Percentiles rank a stretch among this genome's conserved stretches.
These are phyloP conservation scores for Drosophila algonquin DNA, from an alignment of 2,888 invertebrate genomes.

Conservation along the genomic window DNA sequence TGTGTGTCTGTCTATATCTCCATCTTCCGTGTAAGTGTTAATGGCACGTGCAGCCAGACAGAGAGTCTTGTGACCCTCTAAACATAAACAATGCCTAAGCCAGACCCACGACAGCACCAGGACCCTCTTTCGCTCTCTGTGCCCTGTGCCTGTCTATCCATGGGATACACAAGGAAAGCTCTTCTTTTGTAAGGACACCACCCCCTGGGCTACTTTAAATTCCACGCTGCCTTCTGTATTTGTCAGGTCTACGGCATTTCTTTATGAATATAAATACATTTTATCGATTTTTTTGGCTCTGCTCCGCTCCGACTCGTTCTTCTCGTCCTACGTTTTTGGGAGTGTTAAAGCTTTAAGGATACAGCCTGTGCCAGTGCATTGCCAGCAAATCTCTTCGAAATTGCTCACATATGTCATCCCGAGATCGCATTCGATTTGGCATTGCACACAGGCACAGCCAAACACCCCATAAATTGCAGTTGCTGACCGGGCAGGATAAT, in stretches of 20 bases:
- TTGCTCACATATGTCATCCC: constrained; percentile 79
- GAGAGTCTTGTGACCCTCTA: constrained; percentile 20
- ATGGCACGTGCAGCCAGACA: constrained; percentile 75
- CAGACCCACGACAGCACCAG: constrained; percentile 15
- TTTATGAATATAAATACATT: constrained; percentile 76
- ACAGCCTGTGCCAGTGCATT: constrained; percentile 64
- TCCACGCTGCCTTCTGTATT: constrained; percentile 60
- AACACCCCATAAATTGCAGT: constrained; percentile 63
- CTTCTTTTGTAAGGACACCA: constrained; percentile 31
- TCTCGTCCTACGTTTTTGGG: constrained; percentile 28
- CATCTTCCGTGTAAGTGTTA: constrained; percentile 70
- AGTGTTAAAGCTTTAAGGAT: constrained; percentile 48
- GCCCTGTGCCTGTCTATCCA: constrained; percentile 8
- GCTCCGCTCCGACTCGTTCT: constrained; percentile 38
- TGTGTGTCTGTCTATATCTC: constrained; percentile 38
- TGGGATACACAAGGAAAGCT: constrained; percentile 20
- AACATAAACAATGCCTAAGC: constrained; percentile 47
- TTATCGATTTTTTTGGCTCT: constrained; percentile 65
- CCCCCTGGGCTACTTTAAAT: constrained; percentile 72
- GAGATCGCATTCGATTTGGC: constrained; percentile 59
- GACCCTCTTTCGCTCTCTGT: neutral
- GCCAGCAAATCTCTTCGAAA: constrained; percentile 76
- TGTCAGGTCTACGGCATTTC: constrained; percentile 55
- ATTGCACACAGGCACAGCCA: constrained; percentile 29
- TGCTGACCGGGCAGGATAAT: constrained; percentile 55